phyloP scores from a whole-genome alignment of 64 coral and sea anemone species.

The Actinia equina region DNA sequence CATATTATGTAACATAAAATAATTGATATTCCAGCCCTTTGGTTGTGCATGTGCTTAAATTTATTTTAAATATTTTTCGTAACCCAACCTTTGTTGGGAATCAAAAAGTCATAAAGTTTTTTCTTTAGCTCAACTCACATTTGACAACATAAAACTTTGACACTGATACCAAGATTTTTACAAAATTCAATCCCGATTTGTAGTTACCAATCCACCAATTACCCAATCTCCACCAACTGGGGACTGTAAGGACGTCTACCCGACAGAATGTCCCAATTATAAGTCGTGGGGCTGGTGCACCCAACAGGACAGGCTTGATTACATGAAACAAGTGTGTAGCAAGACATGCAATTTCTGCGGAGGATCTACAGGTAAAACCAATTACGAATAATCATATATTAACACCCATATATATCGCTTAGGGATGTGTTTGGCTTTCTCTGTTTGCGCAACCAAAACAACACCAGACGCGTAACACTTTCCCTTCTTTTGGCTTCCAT shows the following conservation, averaged over 20 bases:
- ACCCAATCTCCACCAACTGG: slow-evolving; percentile 8
- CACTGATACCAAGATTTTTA: neutral
- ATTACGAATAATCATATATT: neutral
- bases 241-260: slow-evolving; percentile 78
- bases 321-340: slow-evolving; percentile 34
- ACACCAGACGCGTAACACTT: no score
- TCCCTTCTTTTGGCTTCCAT: no score
- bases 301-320: neutral
- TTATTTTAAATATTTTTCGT: neutral
- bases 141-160: neutral
- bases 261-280: slow-evolving; percentile 58
- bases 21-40: no score
- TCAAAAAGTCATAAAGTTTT: neutral
- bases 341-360: slow-evolving; percentile 51
- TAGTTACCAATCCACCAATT: neutral
- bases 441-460: no score
- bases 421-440: no score
- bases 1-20: no score
- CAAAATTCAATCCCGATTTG: neutral
- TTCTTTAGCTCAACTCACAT: neutral
- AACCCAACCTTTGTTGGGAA: neutral
- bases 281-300: slow-evolving; percentile 36
- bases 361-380: neutral
- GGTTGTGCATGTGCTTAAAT: no score
- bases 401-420: neutral